These are phyloP conservation scores for Laticauda colubrina DNA, from an alignment of 2,113 vertebrate genomes.

Conservation along the genomic window DNA sequence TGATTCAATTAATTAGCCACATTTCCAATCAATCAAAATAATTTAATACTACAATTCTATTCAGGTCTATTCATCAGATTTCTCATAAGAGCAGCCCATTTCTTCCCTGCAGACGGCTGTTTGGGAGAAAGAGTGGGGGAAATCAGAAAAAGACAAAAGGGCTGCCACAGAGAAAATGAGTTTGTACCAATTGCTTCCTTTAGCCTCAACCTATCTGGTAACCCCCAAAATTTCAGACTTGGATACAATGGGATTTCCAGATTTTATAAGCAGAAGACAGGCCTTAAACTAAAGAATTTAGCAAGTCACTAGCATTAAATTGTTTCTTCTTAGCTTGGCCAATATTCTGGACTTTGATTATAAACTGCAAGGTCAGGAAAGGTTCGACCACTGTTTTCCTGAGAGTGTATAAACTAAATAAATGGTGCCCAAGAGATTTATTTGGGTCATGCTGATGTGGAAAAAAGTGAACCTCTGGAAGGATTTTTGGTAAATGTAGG, in stretches of 20 bases:
- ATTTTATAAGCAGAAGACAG: neutral
- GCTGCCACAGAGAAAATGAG: neutral
- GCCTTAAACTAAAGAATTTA: neutral
- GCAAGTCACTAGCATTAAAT: neutral
- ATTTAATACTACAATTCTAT: neutral
- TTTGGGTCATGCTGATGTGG: neutral
- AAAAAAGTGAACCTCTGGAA: constrained; percentile 1
- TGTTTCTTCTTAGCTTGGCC: neutral
- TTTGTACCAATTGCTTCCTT: neutral
- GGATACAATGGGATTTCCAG: neutral
- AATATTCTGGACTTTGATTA: neutral
- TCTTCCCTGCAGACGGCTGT: neutral
- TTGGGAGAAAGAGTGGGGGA: neutral
- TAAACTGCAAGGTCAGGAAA: neutral
- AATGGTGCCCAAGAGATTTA: neutral
- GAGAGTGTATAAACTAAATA: constrained; percentile 20
- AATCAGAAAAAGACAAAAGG: neutral
- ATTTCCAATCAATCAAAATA: neutral
- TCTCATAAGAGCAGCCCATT: neutral
- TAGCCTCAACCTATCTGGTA: neutral
- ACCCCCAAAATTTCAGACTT: neutral
- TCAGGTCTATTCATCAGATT: neutral
- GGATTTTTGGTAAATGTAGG: constrained; percentile 5
- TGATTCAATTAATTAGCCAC: neutral
- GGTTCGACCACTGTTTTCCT: neutral